phyloP scores from a whole-genome alignment of 2,113 vertebrate genomes.

The Boulengerochromis microlepis region DNA sequence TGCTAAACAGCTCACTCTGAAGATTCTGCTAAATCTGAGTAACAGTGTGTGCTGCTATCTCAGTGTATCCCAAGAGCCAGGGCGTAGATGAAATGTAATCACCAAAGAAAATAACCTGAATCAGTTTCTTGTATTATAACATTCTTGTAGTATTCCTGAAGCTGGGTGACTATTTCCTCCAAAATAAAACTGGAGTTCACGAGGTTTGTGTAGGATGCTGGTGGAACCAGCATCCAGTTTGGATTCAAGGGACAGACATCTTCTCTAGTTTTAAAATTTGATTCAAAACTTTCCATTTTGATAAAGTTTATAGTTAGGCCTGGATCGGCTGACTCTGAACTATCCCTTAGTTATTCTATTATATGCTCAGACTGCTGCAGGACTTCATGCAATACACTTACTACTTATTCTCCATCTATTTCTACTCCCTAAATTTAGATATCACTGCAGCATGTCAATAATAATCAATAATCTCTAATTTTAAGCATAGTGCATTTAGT shows the following conservation, averaged over 20 bases:
- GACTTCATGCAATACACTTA: not conserved
- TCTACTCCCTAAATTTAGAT: not conserved
- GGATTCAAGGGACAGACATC: not conserved
- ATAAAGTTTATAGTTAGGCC: not conserved
- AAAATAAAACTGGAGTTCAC: not conserved
- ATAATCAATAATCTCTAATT: not conserved
- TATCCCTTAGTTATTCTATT: not conserved
- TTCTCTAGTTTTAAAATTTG: not conserved
- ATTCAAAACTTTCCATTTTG: not conserved
- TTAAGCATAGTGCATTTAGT: not conserved
- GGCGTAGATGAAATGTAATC: not conserved
- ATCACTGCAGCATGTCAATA: not conserved
- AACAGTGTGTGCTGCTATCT: not conserved
- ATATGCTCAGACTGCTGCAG: not conserved
- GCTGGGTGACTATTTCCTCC: not conserved
- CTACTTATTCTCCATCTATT: not conserved
- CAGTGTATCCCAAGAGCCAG: not conserved
- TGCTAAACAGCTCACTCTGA: not conserved
- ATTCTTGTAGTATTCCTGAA: not conserved
- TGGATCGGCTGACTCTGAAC: not conserved
- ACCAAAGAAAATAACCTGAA: not conserved
- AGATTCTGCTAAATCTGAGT: not conserved
- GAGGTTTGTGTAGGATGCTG: not conserved
- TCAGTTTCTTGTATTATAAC: not conserved
- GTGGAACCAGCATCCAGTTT: not conserved